Base-by-base conservation (phyloP, 2,797 vertebrate genomes). In the Yasuhikotakia modesta region DNA sequence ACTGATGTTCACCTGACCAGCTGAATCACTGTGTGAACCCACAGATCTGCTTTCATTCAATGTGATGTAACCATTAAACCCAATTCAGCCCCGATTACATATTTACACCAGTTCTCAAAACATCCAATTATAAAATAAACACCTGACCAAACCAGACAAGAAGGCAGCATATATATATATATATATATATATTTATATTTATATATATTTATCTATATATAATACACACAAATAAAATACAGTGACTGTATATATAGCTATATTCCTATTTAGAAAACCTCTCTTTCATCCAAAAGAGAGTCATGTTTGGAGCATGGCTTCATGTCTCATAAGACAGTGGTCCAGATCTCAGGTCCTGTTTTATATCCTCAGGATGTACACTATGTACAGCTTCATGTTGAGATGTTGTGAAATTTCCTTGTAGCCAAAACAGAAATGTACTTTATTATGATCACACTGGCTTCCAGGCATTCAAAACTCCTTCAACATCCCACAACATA, bases 191-290 rank as follows among this genome's bases (percentile, higher is more conserved):
- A 79, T 72, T 52, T 70, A 55, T 82, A 21, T 78, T 24, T 81
- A 63, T 67, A 53, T 81, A 70, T 78, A 70, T 70, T 79, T 75
- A 69, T 79, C 24, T 65, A 76, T 79, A 58, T 79, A 83, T 83
- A 76, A 75, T 78, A 74, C 85, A 83, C 86, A 87, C 83, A 89
- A 82, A 86, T 46, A 84, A 81, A 77, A 81, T 83, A 66, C 81
- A 84, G 77, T 67, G 43, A 73, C 12, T 58, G 80, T 77, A 83
- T 52, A 81, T 80, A 90, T 89, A 91, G 85, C 83, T 84, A 85
- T 81, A 79, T 68, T 70, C 66, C 55, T 39, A 70, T 71, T 74
- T 74, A 81, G 60, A 81, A 84, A 86, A 86, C 83, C 83, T 84
- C 82, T 84, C 82, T 74, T 76, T 84, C 81, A 85, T 81, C 85